Evolutionary conservation across 2,113 vertebrate genomes (phyloP), one percentile per base, ranked within the genome.

Genomic region (Phyllopteryx taeniolatus): DNA sequence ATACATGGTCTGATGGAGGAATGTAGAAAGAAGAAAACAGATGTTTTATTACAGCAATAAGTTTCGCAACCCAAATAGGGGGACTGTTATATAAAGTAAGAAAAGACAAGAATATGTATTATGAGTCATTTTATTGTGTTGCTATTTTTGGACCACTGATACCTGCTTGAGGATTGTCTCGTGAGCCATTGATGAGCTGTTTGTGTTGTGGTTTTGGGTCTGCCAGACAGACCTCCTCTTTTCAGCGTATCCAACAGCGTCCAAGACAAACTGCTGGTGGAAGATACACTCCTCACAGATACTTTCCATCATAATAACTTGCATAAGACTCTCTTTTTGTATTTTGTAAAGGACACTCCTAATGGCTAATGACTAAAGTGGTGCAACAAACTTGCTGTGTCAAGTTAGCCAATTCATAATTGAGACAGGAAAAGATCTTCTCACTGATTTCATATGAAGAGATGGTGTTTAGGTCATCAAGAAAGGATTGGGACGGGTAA

Each of bases 1-100:
- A 82, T 73, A 67, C 46, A 70, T 56, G 69, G 73, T 78, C 42
- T 71, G 63, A 53, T 46, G 71, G 67, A 78, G 15, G 47, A 73
- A 74, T 8, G 17, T 60, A 49, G 43, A 64, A 63, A 65, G 39
- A 77, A 39, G 43, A 70, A 71, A 53, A 75, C 72, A 68, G 69
- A 39, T 44, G 49, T 54, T 53, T 54, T 43, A 39, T 65, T 19
- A 49, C 56, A 17, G 9, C 59, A 35, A 17, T 22, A 56, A 10
- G 20, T n/a, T 1, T 61, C 59, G 15, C 15, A 8, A 17, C 33
- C 31, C 33, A 61, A 35, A 61, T 61, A 61, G 33, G 31, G 14
- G 31, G 8, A 19, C 14, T 61, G 33, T 61, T 35, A 39, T 35
- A 2, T 17, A 61, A 61, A 61, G 59, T 35, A 61, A 59, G 57